Conservation (phyloP, 2,113 vertebrate species). For the Lycocorax pyrrhopterus region DNA sequence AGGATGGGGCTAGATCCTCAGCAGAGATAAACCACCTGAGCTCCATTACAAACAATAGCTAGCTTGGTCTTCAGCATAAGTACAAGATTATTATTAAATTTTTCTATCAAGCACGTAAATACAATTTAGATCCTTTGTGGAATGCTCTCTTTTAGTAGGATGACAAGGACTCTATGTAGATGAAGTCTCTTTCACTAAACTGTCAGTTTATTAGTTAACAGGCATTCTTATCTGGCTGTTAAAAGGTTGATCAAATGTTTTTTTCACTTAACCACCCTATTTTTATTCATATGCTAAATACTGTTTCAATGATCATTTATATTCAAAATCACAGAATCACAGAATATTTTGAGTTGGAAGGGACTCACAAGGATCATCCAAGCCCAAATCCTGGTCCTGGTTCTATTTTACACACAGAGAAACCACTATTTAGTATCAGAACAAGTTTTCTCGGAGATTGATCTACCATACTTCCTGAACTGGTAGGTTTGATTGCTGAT, state of each 20-base stretch:
- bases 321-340: not conserved
- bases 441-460: not conserved
- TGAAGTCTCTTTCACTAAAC: not conserved
- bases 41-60: not conserved
- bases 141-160: not conserved
- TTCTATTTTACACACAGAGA: not conserved
- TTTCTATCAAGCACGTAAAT: not conserved
- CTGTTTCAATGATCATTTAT: not conserved
- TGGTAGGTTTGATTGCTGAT: not conserved
- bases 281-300: not conserved
- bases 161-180: not conserved
- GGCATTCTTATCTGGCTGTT: not conserved
- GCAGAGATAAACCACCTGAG: not conserved
- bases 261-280: not conserved
- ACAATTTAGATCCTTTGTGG: not conserved
- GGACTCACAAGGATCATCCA: not conserved
- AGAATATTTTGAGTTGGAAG: not conserved
- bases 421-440: not conserved
- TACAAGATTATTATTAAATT: not conserved
- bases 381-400: not conserved
- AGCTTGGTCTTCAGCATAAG: not conserved
- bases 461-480: not conserved
- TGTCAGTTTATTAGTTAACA: not conserved
- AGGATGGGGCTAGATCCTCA: not conserved
- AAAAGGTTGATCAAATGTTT: not conserved